These are phyloP conservation scores for Rhodophaea formosa DNA, from an alignment of 2,888 invertebrate species.

Conservation along the genomic window DNA sequence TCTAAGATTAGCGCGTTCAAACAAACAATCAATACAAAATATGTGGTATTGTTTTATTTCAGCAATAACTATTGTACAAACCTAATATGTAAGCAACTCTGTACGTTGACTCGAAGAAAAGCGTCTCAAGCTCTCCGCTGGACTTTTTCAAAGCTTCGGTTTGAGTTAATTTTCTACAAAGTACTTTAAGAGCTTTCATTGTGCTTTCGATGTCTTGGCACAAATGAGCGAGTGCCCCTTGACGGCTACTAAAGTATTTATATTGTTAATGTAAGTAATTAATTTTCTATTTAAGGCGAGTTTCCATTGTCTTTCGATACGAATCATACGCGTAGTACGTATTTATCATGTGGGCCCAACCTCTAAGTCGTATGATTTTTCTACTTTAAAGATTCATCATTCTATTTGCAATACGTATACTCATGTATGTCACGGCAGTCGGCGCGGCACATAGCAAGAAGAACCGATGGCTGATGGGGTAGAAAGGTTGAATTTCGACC, in stretches of 20 bases:
- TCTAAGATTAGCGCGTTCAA: too few relatives aligned
- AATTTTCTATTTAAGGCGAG: neutral
- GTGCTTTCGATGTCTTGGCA: slow-evolving; percentile 22
- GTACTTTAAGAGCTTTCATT: slow-evolving; percentile 43
- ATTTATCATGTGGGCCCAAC: too few relatives aligned
- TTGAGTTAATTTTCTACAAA: slow-evolving; percentile 52
- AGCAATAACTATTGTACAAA: slow-evolving; percentile 23
- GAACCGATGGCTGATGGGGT: too few relatives aligned
- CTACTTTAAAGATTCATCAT: too few relatives aligned
- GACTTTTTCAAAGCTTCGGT: slow-evolving; percentile 56
- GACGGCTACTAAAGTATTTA: neutral
- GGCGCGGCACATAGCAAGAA: too few relatives aligned
- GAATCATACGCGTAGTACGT: too few relatives aligned
- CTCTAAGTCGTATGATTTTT: too few relatives aligned
- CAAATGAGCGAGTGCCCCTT: slow-evolving; percentile 18
- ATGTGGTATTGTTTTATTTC: too few relatives aligned
- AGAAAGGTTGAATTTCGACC: too few relatives aligned
- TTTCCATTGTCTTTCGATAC: neutral
- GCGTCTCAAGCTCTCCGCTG: slow-evolving; percentile 53
- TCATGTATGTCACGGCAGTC: too few relatives aligned
- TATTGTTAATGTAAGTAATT: neutral
- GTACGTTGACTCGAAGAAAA: slow-evolving; percentile 63
- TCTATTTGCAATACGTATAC: too few relatives aligned
- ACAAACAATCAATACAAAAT: too few relatives aligned
- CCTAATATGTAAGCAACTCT: slow-evolving; percentile 59